Base-by-base conservation (phyloP, 2,888 invertebrate species). In the Gari tellinella region DNA sequence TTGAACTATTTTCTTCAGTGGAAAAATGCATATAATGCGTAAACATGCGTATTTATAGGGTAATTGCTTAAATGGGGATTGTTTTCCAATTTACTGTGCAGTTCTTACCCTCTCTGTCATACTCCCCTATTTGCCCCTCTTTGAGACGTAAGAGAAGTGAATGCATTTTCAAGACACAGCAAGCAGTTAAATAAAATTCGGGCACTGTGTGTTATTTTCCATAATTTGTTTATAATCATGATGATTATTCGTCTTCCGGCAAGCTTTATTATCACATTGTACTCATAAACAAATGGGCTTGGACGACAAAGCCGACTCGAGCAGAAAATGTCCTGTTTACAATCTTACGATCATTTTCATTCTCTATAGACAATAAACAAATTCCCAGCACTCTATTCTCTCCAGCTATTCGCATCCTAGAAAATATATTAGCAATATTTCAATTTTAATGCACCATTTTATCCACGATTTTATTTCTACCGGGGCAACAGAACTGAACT, bases 191-290 rank as follows among this genome's bases (percentile, higher is more conserved):
- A 31, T 31, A 31, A 31, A 31, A 31, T 4, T 31, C 31, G 31
- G 10, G 31, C 31, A 31, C 31, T 31, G 31, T 31, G 31, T 31
- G 4, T n/a, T n/a, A 60, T 62, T 57, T 64, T 52, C 69, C 57
- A 62, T 70, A 69, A 70, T 69, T 74, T 69, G 69, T 57, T 74
- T 69, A 61, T 74, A 75, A 75, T 70, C 66, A 70, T 49, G 37
- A 46, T 65, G 57, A 69, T 70, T 58, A 66, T 43, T 53, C 58
- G 43, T 26, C 23, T 51, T 52, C 53, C 62, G 75, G 62, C 69
- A 62, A 45, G 52, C 31, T 40, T 31, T 66, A 75, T 75, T 66
- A 66, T 66, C 66, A 62, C 53, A 49, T 41, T 31, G 52, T 52
- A 41, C 25, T 48, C 65, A 66, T 75, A 75, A 69, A 75, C 75